These are phyloP conservation scores for Sinocyclocheilus anshuiensis DNA, from an alignment of 2,113 vertebrate species.

Conservation along the genomic window DNA sequence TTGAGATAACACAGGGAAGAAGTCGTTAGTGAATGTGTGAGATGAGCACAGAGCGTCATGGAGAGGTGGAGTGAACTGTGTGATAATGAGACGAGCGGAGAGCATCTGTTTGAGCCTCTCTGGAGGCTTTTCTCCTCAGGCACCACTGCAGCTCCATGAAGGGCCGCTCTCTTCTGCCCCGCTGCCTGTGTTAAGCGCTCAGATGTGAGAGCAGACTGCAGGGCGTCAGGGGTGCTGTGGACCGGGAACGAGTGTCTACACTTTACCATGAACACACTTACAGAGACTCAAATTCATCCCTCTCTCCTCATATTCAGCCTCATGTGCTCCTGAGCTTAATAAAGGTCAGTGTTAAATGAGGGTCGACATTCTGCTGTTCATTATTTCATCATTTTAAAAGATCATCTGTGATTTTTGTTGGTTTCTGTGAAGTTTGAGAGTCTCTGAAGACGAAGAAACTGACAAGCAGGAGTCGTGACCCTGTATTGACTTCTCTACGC, in stretches of 20 bases:
- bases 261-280: conserved; percentile 23
- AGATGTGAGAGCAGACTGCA: conserved; percentile 6
- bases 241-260: conserved; percentile 6
- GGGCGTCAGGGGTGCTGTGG: not conserved
- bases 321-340: conserved; percentile 6
- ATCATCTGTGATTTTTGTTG: not conserved
- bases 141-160: conserved; percentile 15
- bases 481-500: not conserved
- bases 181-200: conserved; percentile 37
- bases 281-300: not conserved
- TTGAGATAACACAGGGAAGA: not conserved
- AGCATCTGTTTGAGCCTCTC: conserved; percentile 38
- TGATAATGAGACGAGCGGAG: conserved; percentile 23
- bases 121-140: conserved; percentile 32
- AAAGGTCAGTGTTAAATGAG: not conserved
- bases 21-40: not conserved
- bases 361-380: not conserved
- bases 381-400: not conserved
- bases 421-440: not conserved
- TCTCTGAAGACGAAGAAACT: not conserved
- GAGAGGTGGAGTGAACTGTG: conserved; percentile 22
- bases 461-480: not conserved
- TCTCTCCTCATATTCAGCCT: not conserved
- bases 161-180: conserved; percentile 31
- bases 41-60: not conserved